Conservation (phyloP, 2,113 vertebrate genomes). For the Etheostoma spectabile region DNA sequence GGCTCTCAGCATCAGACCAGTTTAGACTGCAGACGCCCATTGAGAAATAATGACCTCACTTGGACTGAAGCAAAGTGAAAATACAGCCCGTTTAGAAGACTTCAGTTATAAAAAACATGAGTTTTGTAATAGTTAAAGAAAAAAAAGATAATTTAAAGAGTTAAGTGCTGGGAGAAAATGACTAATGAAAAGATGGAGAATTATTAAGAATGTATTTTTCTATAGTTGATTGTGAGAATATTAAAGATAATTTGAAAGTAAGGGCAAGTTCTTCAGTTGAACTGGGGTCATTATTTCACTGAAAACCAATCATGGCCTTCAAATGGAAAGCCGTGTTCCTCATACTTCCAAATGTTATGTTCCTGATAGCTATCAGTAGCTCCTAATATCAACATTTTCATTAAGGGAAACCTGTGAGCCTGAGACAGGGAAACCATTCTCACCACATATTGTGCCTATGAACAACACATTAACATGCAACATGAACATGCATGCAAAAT, state of each 20-base stretch:
- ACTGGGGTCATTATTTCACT: slow-evolving; percentile 40
- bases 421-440: slow-evolving; percentile 50
- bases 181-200: background rate
- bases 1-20: slow-evolving; percentile 20
- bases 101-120: slow-evolving; percentile 17
- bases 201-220: slow-evolving; percentile 54
- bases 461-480: slow-evolving; percentile 47
- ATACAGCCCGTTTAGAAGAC: background rate
- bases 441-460: slow-evolving; percentile 74
- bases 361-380: slow-evolving; percentile 30
- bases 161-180: background rate
- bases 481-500: slow-evolving; percentile 1
- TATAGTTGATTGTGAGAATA: slow-evolving; percentile 29
- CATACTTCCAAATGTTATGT: slow-evolving; percentile 25
- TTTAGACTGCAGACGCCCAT: slow-evolving; percentile 32
- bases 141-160: slow-evolving; percentile 14
- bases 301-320: slow-evolving; percentile 31
- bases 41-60: slow-evolving; percentile 44
- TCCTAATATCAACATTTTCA: slow-evolving; percentile 1
- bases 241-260: slow-evolving; percentile 30
- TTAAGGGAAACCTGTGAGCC: slow-evolving; percentile 41
- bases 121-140: slow-evolving; percentile 21
- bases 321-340: slow-evolving; percentile 41
- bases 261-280: slow-evolving; percentile 47
- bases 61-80: slow-evolving; percentile 40